A percentile compares a stretch with the other conserved stretches of the same genome.
Conservation (phyloP, 2,888 invertebrate genomes). For the Hipparchia semele region DNA sequence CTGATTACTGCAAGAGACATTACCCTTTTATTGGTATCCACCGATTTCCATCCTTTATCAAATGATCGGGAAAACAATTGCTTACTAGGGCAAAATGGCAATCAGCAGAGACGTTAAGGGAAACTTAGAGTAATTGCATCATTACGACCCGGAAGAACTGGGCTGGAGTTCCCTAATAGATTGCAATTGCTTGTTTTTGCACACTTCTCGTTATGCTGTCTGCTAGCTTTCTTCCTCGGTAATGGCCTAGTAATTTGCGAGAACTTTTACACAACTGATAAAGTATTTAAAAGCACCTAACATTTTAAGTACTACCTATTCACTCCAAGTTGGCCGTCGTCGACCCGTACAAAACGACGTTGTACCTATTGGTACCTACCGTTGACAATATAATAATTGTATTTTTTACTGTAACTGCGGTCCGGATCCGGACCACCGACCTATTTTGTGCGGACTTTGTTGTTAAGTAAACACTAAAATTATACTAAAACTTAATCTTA, state of each 20-base stretch:
- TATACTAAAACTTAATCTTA: too few relatives aligned
- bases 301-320: background rate
- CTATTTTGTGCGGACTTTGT: background rate
- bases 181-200: constrained; percentile 19
- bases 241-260: background rate
- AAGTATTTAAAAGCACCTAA: background rate
- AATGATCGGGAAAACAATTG: constrained; percentile 3
- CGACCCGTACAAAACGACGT: too few relatives aligned
- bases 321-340: too few relatives aligned
- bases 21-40: background rate
- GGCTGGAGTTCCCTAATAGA: constrained; percentile 8
- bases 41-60: background rate
- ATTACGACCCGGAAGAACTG: constrained; percentile 9
- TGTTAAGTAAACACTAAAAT: too few relatives aligned
- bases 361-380: too few relatives aligned
- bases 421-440: too few relatives aligned
- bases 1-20: background rate
- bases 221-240: constrained; percentile 3
- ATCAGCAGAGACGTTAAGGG: constrained; percentile 14
- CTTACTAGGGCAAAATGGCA: constrained; percentile 7
- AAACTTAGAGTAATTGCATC: constrained; percentile 18
- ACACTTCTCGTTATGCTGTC: constrained; percentile 3
- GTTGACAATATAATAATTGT: too few relatives aligned
- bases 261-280: background rate
- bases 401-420: too few relatives aligned